Percentiles rank a stretch among this genome's conserved stretches.
phyloP scores from a whole-genome alignment of 2,113 vertebrate species.

The Asarcornis scutulata region DNA sequence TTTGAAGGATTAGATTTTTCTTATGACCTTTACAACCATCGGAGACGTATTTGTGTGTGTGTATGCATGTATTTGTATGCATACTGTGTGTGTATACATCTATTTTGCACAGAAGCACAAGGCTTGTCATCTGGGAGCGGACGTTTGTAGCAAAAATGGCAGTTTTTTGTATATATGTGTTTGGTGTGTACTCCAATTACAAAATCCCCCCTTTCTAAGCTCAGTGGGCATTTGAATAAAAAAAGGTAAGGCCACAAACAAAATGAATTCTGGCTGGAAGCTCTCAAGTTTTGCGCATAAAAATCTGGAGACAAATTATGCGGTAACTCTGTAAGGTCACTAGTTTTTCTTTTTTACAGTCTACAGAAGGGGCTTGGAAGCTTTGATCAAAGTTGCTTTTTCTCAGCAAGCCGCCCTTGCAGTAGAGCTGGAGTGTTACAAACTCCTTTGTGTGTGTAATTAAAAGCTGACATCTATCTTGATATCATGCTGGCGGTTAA shows the following conservation, averaged over 20 bases:
- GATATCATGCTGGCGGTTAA: neutral
- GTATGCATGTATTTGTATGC: neutral
- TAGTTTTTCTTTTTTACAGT: neutral
- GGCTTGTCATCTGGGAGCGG: neutral
- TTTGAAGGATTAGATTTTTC: neutral
- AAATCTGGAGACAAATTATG: slow-evolving; percentile 8
- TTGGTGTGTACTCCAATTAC: neutral
- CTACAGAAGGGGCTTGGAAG: neutral
- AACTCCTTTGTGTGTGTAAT: slow-evolving; percentile 19
- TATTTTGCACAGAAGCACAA: neutral
- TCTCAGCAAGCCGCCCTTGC: slow-evolving; percentile 40
- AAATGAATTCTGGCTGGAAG: neutral
- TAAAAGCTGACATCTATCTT: slow-evolving; percentile 5
- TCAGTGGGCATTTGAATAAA: neutral
- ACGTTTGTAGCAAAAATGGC: neutral
- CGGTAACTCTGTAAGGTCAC: neutral
- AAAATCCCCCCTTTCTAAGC: neutral
- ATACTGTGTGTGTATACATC: neutral
- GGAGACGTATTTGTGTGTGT: no score
- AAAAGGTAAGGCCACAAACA: neutral
- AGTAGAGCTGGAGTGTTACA: neutral
- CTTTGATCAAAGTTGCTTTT: slow-evolving; percentile 38
- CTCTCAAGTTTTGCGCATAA: neutral
- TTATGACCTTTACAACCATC: neutral
- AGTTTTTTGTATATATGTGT: neutral